Conservation (phyloP, 2,113 vertebrate genomes). For the Pangasianodon gigas region DNA sequence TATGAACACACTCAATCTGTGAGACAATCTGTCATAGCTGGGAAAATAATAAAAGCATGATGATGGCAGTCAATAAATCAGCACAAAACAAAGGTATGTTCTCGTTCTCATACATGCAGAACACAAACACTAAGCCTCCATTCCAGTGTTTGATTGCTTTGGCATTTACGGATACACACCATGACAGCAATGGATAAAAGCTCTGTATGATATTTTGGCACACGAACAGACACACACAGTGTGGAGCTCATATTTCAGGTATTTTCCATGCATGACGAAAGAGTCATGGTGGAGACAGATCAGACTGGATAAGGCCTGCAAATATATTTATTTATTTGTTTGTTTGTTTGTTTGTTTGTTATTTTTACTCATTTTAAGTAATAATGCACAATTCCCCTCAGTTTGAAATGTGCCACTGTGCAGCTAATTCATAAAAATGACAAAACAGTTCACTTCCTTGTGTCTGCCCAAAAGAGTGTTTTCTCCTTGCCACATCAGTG, state of each 20-base stretch:
- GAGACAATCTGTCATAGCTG: constrained; percentile 28
- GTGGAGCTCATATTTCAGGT: constrained; percentile 12
- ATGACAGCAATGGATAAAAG: constrained; percentile 16
- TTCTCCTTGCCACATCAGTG: background rate
- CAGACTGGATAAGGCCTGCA: background rate
- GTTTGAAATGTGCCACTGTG: background rate
- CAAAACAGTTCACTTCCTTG: background rate
- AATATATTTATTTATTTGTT: background rate
- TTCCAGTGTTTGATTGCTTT: constrained; percentile 12
- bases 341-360: background rate
- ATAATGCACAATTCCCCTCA: background rate
- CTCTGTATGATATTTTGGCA: constrained; percentile 13
- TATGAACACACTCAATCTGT: constrained; percentile 7
- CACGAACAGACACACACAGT: constrained; percentile 22
- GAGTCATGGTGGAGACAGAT: constrained; percentile 1
- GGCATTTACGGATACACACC: constrained; percentile 25
- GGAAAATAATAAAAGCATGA: constrained; percentile 29
- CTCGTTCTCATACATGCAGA: constrained; percentile 15
- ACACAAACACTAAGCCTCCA: background rate
- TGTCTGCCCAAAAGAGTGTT: background rate
- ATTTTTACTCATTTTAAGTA: background rate
- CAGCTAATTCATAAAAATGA: background rate
- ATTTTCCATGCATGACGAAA: background rate
- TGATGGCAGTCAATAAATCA: constrained; percentile 20
- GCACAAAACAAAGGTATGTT: constrained; percentile 21